A percentile compares a stretch with the other conserved stretches of the same genome.
These are phyloP conservation scores for Scatophagus argus DNA, from an alignment of 2,113 vertebrate species.

Conservation along the genomic window DNA sequence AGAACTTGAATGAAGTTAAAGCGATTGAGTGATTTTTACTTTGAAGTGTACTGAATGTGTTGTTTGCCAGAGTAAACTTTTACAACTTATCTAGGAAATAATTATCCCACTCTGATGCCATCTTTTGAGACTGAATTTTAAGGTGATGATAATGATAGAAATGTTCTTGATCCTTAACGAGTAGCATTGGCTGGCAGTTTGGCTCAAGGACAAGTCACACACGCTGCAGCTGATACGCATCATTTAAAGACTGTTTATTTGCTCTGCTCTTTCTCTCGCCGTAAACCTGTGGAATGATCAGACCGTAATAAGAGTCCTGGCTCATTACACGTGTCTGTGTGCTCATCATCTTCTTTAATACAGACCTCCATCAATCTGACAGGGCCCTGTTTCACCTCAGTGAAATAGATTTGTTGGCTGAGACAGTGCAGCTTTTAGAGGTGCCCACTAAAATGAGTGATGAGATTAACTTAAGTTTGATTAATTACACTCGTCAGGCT, in stretches of 20 bases:
- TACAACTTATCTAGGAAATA: neutral
- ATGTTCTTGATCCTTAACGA: slow-evolving; percentile 1
- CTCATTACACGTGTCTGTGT: slow-evolving; percentile 28
- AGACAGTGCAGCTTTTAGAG: neutral
- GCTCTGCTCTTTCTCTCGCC: neutral
- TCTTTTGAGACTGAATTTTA: neutral
- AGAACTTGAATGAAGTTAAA: slow-evolving; percentile 13
- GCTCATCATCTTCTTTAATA: slow-evolving; percentile 32
- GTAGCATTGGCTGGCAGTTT: neutral
- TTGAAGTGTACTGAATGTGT: neutral
- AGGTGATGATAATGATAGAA: slow-evolving; percentile 1
- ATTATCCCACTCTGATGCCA: neutral
- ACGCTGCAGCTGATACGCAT: neutral
- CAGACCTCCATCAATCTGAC: slow-evolving; percentile 20
- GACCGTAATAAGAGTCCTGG: slow-evolving; percentile 15
- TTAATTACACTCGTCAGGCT: slow-evolving; percentile 40
- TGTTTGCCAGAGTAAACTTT: slow-evolving; percentile 5
- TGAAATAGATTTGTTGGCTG: slow-evolving; percentile 29
- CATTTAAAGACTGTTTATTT: slow-evolving; percentile 30
- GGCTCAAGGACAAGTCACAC: neutral
- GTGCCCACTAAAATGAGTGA: slow-evolving; percentile 17
- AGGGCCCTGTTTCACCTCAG: slow-evolving; percentile 24
- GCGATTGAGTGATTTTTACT: neutral
- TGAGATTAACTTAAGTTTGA: slow-evolving; percentile 51
- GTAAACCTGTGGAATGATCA: neutral